A percentile compares a stretch with the other conserved stretches of the same genome.
Conservation (phyloP, 92 coral and sea anemone species). For the Actinostola sp. region DNA sequence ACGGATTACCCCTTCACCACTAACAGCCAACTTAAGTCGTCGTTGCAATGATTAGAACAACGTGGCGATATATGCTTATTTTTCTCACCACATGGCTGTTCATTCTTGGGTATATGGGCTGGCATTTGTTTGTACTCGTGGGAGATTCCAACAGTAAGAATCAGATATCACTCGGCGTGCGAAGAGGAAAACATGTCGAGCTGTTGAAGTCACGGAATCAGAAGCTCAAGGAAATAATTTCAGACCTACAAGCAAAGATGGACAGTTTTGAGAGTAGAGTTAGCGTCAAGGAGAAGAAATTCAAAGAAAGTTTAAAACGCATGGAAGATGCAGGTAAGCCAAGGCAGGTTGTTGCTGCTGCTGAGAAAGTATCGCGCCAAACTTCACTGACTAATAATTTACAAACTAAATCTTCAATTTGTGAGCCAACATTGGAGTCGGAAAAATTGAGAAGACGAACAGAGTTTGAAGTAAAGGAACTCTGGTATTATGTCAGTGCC, state of each 20-base stretch:
- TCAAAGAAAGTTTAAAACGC: slow-evolving; percentile 19
- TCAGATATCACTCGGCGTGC: slow-evolving; percentile 48
- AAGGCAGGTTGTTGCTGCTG: slow-evolving; percentile 1
- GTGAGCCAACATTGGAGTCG: slow-evolving; percentile 49
- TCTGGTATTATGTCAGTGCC: slow-evolving; percentile 91
- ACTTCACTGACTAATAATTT: background rate
- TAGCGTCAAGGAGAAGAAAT: slow-evolving; percentile 43
- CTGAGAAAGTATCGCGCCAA: slow-evolving; percentile 10
- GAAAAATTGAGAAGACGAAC: slow-evolving; percentile 69
- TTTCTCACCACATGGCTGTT: slow-evolving; percentile 74
- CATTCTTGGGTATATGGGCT: slow-evolving; percentile 79
- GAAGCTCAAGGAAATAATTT: slow-evolving; percentile 55
- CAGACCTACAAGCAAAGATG: slow-evolving; percentile 60
- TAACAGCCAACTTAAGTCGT: background rate
- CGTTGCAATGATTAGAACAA: slow-evolving; percentile 55
- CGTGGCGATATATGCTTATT: slow-evolving; percentile 69
- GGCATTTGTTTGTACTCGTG: slow-evolving; percentile 71
- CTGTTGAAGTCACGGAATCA: slow-evolving; percentile 59
- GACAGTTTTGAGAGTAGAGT: slow-evolving; percentile 51
- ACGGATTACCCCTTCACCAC: too few species aligned
- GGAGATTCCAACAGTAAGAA: slow-evolving; percentile 76
- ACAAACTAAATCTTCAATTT: background rate
- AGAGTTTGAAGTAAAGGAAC: slow-evolving; percentile 78
- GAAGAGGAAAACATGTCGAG: slow-evolving; percentile 67
- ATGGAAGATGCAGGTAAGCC: slow-evolving; percentile 3